phyloP scores from a whole-genome alignment of 2,888 invertebrate genomes.

The Eupithecia inturbata region DNA sequence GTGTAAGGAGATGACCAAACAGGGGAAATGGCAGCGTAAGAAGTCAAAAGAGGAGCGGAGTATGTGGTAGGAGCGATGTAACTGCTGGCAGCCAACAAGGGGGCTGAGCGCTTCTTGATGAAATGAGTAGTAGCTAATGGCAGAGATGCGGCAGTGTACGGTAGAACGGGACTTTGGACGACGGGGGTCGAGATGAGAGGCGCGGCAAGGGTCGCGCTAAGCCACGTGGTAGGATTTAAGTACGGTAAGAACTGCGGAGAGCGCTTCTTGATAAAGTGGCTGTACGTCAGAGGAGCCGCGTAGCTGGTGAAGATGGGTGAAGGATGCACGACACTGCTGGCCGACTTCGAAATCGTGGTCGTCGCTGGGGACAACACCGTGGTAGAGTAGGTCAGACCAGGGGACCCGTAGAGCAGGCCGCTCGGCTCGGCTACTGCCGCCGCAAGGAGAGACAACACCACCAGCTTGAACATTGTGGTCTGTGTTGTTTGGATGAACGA shows the following conservation, averaged over 20 bases:
- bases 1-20: slow-evolving; percentile 50
- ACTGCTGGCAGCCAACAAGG: slow-evolving; percentile 33
- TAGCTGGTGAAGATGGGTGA: slow-evolving; percentile 60
- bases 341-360: slow-evolving; percentile 67
- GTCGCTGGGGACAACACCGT: slow-evolving; percentile 61
- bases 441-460: slow-evolving; percentile 85
- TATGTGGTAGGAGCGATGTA: slow-evolving; percentile 51
- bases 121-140: slow-evolving; percentile 48
- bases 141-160: slow-evolving; percentile 34
- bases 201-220: slow-evolving; percentile 36
- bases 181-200: slow-evolving; percentile 41
- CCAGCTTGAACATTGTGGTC: slow-evolving; percentile 80
- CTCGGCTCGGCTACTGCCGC: slow-evolving; percentile 78
- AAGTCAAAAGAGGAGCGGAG: slow-evolving; percentile 55
- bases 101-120: slow-evolving; percentile 53
- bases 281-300: slow-evolving; percentile 57
- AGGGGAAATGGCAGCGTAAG: slow-evolving; percentile 56
- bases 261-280: slow-evolving; percentile 65
- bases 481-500: slow-evolving; percentile 72
- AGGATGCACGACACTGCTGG: slow-evolving; percentile 76
- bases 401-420: slow-evolving; percentile 46
- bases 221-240: slow-evolving; percentile 47
- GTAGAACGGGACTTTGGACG: slow-evolving; percentile 28
- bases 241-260: slow-evolving; percentile 48
- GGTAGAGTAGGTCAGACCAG: slow-evolving; percentile 50